Evolutionary conservation across 2,888 invertebrate genomes (phyloP), one percentile per base, ranked within the genome.

Genomic region (Cyclophora albipunctata): DNA sequence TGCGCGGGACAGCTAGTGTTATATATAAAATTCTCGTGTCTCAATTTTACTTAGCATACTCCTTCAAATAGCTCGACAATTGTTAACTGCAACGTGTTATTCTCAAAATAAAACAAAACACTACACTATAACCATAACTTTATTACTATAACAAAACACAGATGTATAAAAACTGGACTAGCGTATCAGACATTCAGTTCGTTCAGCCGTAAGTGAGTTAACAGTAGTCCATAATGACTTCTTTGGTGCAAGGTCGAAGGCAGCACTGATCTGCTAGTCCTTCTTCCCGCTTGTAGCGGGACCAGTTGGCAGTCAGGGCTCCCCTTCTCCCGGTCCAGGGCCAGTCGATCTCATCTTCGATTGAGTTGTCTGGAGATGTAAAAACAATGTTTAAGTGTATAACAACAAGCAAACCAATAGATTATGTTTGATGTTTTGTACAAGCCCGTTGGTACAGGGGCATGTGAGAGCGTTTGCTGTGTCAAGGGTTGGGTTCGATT

Each of bases 181-280:
- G 20, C 20, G 20, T n/a, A 20, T 20, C 20, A 20, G 20, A 20
- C 20, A 20, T 20, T 20, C 20, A 20, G 20, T 20, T 20, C 20
- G 20, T 20, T 20, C 1, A 20, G 20, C 20, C 20, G 20, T 20
- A 20, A 20, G 20, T 20, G 43, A 51, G 55, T 57, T 62, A 74
- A 53, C 76, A 76, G 51, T 74, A 77, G 51, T 57, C 65, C 5
- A 69, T 66, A 42, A 76, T 75, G 48, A 71, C 69, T 7, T 71
- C 69, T 4, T 63, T 58, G 40, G 71, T 66, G 58, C 78, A 78
- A 0, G 73, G 62, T 40, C 74, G 73, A 7, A 70, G 59, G 57
- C 77, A 78, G 58, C 77, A 78, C 44, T 76, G 74, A 54, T 77
- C 73, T 6, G 65, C 43, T 34, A 43, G 34, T 20, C 43, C 77